phyloP scores from a whole-genome alignment of 2,113 vertebrate species.

The Alethe castanea region DNA sequence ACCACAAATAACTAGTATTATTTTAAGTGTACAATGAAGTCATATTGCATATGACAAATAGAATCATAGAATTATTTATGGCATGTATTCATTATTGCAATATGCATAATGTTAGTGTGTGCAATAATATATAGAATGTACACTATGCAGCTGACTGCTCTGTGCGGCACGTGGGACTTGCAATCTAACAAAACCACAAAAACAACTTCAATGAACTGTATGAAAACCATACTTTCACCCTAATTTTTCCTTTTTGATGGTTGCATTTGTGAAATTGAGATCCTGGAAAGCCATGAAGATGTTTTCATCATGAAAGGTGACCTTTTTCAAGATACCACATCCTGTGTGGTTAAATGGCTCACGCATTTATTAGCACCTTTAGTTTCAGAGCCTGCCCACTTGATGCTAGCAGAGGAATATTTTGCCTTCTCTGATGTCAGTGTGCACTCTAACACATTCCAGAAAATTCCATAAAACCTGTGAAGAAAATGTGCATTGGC shows the following conservation, averaged over 20 bases:
- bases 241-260: background rate
- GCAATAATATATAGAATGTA: background rate
- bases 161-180: background rate
- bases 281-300: background rate
- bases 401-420: background rate
- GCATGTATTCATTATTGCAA: background rate
- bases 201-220: background rate
- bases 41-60: background rate
- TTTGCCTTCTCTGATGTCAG: background rate
- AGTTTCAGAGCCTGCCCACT: background rate
- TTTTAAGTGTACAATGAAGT: background rate
- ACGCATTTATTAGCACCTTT: background rate
- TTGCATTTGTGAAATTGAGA: background rate
- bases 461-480: constrained; percentile 7
- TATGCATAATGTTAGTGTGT: background rate
- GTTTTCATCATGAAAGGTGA: background rate
- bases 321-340: background rate
- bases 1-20: background rate
- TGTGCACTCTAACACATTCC: background rate
- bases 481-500: background rate
- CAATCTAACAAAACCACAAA: background rate
- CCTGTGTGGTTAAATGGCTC: background rate
- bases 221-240: background rate
- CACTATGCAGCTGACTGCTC: background rate
- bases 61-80: background rate